A percentile compares a stretch with the other conserved stretches of the same genome.
Conservation (phyloP, 1,140 invertebrate genomes). For the Holcopasites calliopsidis region DNA sequence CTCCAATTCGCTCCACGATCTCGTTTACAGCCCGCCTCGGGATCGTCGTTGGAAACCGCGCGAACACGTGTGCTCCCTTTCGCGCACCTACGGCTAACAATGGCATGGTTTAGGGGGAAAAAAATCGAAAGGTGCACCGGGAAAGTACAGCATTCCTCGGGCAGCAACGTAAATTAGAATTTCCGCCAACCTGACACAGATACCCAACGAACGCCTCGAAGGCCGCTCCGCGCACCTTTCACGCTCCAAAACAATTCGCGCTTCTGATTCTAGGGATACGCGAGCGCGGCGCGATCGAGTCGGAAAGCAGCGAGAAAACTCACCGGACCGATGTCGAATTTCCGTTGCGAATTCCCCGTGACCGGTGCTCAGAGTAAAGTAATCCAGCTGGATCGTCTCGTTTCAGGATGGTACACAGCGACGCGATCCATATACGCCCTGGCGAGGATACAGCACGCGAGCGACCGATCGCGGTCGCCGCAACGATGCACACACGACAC, state of each 20-base stretch:
- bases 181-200: slow-evolving; percentile 33
- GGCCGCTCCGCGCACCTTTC: slow-evolving; percentile 45
- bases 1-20: no score
- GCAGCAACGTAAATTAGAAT: slow-evolving; percentile 35
- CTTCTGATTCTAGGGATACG: slow-evolving; percentile 20
- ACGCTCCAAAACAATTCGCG: slow-evolving; percentile 44
- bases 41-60: no score
- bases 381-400: no score
- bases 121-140: slow-evolving; percentile 8
- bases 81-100: no score
- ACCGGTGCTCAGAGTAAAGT: no score
- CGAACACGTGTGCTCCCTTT: no score
- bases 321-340: slow-evolving; percentile 39
- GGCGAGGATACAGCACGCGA: slow-evolving; percentile 60
- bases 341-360: no score
- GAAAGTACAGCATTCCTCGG: slow-evolving; percentile 17
- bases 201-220: slow-evolving; percentile 33
- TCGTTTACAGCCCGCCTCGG: no score
- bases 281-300: no score
- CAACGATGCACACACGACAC: slow-evolving; percentile 54
- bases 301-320: neutral
- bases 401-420: no score
- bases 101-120: neutral
- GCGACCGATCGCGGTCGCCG: slow-evolving; percentile 34
- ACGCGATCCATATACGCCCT: no score